phyloP scores from a whole-genome alignment of 2,113 vertebrate genomes.

The Burhinus bistriatus region DNA sequence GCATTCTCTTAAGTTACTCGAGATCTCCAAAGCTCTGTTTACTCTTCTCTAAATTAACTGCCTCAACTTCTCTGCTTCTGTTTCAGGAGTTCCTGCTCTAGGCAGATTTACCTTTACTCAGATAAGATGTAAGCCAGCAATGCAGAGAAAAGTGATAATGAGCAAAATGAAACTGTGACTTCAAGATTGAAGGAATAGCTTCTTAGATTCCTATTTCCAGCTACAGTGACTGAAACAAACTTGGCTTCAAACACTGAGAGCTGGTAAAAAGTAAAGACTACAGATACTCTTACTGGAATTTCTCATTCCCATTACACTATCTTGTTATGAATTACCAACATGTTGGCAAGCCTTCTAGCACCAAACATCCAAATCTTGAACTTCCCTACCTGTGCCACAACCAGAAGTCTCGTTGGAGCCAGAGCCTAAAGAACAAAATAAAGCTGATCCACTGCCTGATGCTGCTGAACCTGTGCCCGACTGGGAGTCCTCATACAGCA shows the following conservation, averaged over 20 bases:
- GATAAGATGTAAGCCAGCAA: not conserved
- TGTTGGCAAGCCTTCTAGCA: not conserved
- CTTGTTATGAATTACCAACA: not conserved
- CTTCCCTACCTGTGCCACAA: constrained; percentile 71
- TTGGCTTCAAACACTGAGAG: not conserved
- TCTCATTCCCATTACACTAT: not conserved
- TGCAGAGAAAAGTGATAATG: not conserved
- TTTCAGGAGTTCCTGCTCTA: not conserved
- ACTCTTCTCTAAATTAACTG: not conserved
- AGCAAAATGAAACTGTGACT: not conserved
- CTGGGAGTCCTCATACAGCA: constrained; percentile 69
- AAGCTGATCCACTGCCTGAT: constrained; percentile 77
- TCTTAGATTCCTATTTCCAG: not conserved
- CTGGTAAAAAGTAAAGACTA: not conserved
- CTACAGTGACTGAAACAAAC: not conserved
- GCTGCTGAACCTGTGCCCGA: constrained; percentile 75
- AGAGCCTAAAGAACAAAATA: constrained; percentile 63
- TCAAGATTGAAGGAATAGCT: not conserved
- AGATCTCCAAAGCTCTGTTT: not conserved
- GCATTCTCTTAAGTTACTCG: not conserved
- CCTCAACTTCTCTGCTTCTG: not conserved
- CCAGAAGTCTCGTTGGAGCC: constrained; percentile 72
- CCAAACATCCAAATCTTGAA: not conserved
- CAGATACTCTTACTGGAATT: not conserved
- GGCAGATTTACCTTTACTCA: not conserved